These are phyloP conservation scores for Fragum sueziense DNA, from an alignment of 2,888 invertebrate genomes.

Conservation along the genomic window DNA sequence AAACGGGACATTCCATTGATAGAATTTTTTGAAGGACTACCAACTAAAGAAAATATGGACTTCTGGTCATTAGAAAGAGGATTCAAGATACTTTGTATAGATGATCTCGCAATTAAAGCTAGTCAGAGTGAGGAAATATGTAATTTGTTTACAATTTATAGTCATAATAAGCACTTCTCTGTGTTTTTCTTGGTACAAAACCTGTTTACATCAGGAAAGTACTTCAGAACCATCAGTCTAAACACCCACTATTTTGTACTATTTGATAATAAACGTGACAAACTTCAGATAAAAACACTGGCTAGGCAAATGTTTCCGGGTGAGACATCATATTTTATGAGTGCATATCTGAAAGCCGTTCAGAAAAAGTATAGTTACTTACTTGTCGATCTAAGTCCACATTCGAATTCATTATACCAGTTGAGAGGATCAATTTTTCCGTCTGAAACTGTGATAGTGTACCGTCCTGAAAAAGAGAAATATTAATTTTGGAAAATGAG, in stretches of 20 bases:
- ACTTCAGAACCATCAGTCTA: slow-evolving; percentile 55
- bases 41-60: slow-evolving; percentile 49
- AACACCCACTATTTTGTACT: slow-evolving; percentile 59
- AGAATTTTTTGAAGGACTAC: slow-evolving; percentile 47
- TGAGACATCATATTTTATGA: slow-evolving; percentile 53
- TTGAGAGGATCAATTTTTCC: slow-evolving; percentile 41
- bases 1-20: slow-evolving; percentile 33
- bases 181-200: slow-evolving; percentile 58
- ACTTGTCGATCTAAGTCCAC: slow-evolving; percentile 45
- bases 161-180: slow-evolving; percentile 53
- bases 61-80: slow-evolving; percentile 43
- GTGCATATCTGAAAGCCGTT: slow-evolving; percentile 45
- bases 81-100: slow-evolving; percentile 50
- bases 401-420: slow-evolving; percentile 34
- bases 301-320: slow-evolving; percentile 58
- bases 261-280: slow-evolving; percentile 49
- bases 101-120: slow-evolving; percentile 52
- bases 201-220: slow-evolving; percentile 56
- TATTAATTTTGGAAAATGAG: slow-evolving; percentile 28
- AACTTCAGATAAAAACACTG: slow-evolving; percentile 56
- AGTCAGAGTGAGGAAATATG: slow-evolving; percentile 49
- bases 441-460: slow-evolving; percentile 34
- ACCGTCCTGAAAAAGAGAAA: slow-evolving; percentile 43
- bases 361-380: slow-evolving; percentile 46
- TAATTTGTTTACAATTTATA: slow-evolving; percentile 45